Evolutionary conservation across 2,888 invertebrate genomes (phyloP).

Genomic region (Panzeria rudis): DNA sequence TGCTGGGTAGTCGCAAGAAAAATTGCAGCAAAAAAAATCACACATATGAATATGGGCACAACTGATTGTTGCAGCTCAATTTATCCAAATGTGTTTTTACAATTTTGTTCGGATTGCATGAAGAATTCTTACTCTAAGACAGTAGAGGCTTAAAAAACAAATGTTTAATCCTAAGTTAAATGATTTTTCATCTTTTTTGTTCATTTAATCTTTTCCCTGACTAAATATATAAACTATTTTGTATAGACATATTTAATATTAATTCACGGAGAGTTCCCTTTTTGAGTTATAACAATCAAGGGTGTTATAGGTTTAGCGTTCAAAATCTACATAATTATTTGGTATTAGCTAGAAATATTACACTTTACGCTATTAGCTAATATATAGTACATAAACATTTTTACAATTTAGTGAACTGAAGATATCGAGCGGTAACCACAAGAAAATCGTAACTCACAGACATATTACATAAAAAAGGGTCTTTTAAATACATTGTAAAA

Average conservation of each 20-base stretch:
- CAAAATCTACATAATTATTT: not conserved
- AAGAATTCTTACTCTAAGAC: constrained; percentile 7
- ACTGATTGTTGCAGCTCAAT: constrained; percentile 62
- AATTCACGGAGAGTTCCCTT: constrained; percentile 16
- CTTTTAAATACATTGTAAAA: too few relatives aligned
- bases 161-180: constrained; percentile 67
- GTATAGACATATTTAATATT: constrained; percentile 21
- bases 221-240: constrained; percentile 50
- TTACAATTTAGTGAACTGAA: too few relatives aligned
- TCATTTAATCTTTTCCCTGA: constrained; percentile 21
- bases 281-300: not conserved
- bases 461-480: too few relatives aligned
- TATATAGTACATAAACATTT: too few relatives aligned
- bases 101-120: constrained; percentile 21
- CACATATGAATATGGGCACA: constrained; percentile 52
- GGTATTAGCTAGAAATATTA: not conserved
- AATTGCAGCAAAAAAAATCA: constrained; percentile 29
- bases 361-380: too few relatives aligned
- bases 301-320: not conserved
- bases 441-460: too few relatives aligned
- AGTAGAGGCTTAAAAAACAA: constrained; percentile 54
- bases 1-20: not conserved
- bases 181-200: constrained; percentile 46
- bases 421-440: too few relatives aligned
- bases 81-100: constrained; percentile 38